phyloP scores from a whole-genome alignment of 2,888 invertebrate species.

The Thecophora atra region DNA sequence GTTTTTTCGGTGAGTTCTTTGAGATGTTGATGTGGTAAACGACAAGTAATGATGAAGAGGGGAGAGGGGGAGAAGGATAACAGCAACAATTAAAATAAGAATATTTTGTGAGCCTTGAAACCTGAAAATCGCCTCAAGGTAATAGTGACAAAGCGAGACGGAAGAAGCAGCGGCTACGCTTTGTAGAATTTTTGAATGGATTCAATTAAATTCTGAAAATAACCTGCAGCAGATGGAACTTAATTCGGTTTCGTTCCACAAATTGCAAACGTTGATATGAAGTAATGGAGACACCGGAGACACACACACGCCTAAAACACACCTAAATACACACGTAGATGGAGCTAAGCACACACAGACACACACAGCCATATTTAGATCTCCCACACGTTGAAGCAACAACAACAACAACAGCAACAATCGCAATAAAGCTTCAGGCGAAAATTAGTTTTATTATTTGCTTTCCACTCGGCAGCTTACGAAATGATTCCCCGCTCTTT shows the following conservation, averaged over 20 bases:
- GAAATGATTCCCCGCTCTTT: background rate
- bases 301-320: too few species aligned
- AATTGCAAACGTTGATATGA: background rate
- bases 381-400: background rate
- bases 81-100: too few species aligned
- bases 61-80: too few species aligned
- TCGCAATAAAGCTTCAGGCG: background rate
- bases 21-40: too few species aligned
- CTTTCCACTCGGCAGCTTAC: background rate
- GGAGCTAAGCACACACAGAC: background rate
- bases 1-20: background rate
- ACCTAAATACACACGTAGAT: background rate
- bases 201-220: slow-evolving; percentile 15
- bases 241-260: slow-evolving; percentile 2
- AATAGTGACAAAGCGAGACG: too few species aligned
- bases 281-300: background rate
- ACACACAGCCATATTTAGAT: background rate
- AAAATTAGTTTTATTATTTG: slow-evolving; percentile 2
- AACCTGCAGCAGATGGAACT: slow-evolving; percentile 2
- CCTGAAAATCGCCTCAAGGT: too few species aligned
- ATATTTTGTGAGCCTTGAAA: too few species aligned
- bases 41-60: too few species aligned
- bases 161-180: background rate
- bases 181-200: background rate
- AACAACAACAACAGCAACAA: background rate